Conservation (phyloP, 2,888 invertebrate genomes). For the Agrochola lota region DNA sequence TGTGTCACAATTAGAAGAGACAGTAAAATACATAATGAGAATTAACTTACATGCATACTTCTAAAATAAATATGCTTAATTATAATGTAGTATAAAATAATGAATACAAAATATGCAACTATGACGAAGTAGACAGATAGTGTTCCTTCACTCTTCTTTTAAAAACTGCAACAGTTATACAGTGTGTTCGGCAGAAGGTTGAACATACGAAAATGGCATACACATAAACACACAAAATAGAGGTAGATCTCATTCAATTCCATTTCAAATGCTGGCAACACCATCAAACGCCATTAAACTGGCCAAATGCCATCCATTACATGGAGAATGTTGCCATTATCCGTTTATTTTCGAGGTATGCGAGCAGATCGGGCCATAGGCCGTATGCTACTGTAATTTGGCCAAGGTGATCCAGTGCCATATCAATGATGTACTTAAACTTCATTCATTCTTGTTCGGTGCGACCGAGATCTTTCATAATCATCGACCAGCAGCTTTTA, state of each 20-base stretch:
- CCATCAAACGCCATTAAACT: slow-evolving; percentile 45
- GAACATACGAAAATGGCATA: too few species aligned
- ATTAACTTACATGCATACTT: too few species aligned
- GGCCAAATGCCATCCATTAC: slow-evolving; percentile 55
- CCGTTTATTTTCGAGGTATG: slow-evolving; percentile 46
- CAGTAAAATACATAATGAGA: too few species aligned
- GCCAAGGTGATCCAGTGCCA: slow-evolving; percentile 77
- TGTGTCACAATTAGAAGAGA: too few species aligned
- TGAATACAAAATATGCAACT: too few species aligned
- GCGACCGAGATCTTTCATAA: slow-evolving; percentile 49
- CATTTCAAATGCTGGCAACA: slow-evolving; percentile 22
- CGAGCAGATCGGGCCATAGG: background rate
- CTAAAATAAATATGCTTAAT: too few species aligned
- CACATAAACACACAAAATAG: slow-evolving; percentile 36
- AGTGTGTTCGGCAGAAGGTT: too few species aligned
- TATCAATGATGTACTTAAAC: slow-evolving; percentile 57
- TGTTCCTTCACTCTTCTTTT: too few species aligned
- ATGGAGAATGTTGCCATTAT: slow-evolving; percentile 49
- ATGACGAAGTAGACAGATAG: too few species aligned
- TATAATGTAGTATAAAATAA: too few species aligned
- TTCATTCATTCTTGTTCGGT: slow-evolving; percentile 62
- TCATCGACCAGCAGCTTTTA: slow-evolving; percentile 22
- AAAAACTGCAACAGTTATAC: too few species aligned
- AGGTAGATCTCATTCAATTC: slow-evolving; percentile 41
- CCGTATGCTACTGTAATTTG: slow-evolving; percentile 65